A percentile compares a stretch with the other conserved stretches of the same genome.
Conservation (phyloP, 1,140 invertebrate genomes). For the Periplaneta americana region DNA sequence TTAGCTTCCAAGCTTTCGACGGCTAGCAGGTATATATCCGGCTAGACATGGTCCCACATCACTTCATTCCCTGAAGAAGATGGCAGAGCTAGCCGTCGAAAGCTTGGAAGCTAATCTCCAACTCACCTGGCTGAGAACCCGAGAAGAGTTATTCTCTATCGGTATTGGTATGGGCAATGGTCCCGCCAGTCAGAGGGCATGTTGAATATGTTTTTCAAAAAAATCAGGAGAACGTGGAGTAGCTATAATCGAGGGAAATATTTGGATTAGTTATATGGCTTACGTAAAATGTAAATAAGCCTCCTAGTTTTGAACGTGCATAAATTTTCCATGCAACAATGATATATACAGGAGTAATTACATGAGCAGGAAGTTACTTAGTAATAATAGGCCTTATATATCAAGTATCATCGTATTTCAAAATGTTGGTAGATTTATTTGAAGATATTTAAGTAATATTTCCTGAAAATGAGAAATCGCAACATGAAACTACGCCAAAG, state of each 20-base stretch:
- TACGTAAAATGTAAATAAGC: not conserved
- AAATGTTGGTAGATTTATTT: not conserved
- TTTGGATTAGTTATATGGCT: not conserved
- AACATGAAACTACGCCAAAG: too few species aligned
- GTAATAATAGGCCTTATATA: not conserved
- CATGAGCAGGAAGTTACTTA: not conserved
- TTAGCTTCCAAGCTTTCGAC: too few species aligned
- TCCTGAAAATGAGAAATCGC: not conserved
- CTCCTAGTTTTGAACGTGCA: not conserved
- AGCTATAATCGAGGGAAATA: not conserved
- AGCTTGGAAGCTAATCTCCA: too few species aligned
- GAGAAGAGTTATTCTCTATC: too few species aligned
- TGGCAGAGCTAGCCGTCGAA: too few species aligned
- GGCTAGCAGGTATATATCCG: too few species aligned
- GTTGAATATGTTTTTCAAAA: not conserved
- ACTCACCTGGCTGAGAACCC: too few species aligned
- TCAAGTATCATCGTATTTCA: not conserved
- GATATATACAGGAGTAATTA: not conserved
- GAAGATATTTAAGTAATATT: not conserved
- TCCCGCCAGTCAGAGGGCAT: not conserved
- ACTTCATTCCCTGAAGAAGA: too few species aligned
- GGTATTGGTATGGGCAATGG: not conserved
- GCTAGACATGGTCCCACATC: too few species aligned
- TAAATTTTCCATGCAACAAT: not conserved
- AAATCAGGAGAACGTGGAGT: not conserved